A percentile compares a stretch with the other conserved stretches of the same genome.
Conservation (phyloP, 2,888 invertebrate genomes). For the Himalopsyche tibetana region DNA sequence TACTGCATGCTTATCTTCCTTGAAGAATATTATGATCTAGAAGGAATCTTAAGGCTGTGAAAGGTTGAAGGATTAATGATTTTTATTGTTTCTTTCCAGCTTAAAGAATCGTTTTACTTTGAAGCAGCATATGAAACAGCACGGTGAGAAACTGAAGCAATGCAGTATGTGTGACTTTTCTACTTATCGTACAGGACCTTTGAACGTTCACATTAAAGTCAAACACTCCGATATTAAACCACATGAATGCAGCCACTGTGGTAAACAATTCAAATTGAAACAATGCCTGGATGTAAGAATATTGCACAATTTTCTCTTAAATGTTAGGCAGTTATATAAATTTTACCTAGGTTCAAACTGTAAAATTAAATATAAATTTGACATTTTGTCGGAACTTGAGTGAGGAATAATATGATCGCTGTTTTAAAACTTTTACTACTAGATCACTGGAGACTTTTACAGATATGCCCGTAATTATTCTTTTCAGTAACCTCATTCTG, state of each 20-base stretch:
- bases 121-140: constrained; percentile 53
- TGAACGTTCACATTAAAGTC: constrained; percentile 54
- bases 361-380: no score
- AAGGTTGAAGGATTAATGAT: not conserved
- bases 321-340: no score
- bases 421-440: no score
- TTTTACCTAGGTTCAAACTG: no score
- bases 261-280: constrained; percentile 61
- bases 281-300: constrained; percentile 57
- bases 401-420: no score
- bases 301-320: no score
- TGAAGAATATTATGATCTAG: no score
- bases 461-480: no score
- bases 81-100: constrained; percentile 39
- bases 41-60: not conserved
- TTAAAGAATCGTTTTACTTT: constrained; percentile 55
- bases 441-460: no score
- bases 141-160: constrained; percentile 50
- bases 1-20: no score
- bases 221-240: constrained; percentile 64
- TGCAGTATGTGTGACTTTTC: constrained; percentile 59
- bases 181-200: constrained; percentile 49
- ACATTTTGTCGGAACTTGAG: no score
- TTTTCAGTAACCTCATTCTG: no score
- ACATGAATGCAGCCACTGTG: constrained; percentile 60